A percentile compares a stretch with the other conserved stretches of the same genome.
phyloP scores from a whole-genome alignment of 2,113 vertebrate genomes.

The Siniperca chuatsi region DNA sequence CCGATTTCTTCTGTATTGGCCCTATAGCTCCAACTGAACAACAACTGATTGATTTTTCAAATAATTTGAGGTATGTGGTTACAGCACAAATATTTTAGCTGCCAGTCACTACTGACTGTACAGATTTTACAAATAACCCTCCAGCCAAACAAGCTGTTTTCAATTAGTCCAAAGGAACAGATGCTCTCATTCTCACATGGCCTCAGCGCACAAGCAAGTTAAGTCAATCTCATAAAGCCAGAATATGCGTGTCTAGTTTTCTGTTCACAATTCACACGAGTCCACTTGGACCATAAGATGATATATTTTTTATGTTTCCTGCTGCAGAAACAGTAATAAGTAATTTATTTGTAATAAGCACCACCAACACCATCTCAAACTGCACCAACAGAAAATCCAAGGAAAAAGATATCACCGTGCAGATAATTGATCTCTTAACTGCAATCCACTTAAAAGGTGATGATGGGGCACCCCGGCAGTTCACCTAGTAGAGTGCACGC shows the following conservation, averaged over 20 bases:
- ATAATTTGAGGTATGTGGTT: background rate
- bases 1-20: background rate
- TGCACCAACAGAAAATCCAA: background rate
- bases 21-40: background rate
- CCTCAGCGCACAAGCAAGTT: background rate
- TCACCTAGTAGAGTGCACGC: too few relatives aligned
- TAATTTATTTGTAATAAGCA: background rate
- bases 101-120: conserved; percentile 26
- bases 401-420: background rate
- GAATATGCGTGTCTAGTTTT: conserved; percentile 9
- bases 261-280: background rate
- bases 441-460: background rate
- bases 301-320: conserved; percentile 16
- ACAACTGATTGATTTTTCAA: background rate
- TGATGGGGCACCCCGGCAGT: too few relatives aligned
- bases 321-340: background rate
- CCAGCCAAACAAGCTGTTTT: conserved; percentile 58
- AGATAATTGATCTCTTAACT: background rate
- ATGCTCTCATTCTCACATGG: conserved; percentile 36
- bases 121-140: conserved; percentile 43
- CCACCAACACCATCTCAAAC: background rate
- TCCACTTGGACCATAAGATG: conserved; percentile 9
- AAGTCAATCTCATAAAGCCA: conserved; percentile 22
- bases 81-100: conserved; percentile 25
- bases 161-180: conserved; percentile 42